These are phyloP conservation scores for Champsocephalus esox DNA, from an alignment of 2,797 vertebrate species.

Conservation along the genomic window DNA sequence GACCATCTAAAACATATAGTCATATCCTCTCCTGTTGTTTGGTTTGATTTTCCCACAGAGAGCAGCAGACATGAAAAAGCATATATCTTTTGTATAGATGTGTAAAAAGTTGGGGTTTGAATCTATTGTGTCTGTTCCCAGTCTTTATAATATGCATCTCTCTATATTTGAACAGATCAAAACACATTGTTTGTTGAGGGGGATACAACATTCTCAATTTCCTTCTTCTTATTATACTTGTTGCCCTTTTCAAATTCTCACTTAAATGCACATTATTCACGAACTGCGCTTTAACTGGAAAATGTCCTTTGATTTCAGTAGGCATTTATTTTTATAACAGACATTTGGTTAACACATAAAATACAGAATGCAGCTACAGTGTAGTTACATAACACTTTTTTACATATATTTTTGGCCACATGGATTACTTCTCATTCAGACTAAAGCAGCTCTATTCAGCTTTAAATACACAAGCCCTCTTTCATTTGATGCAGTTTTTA, in stretches of 20 bases:
- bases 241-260: conserved; percentile 2
- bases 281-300: conserved; percentile 14
- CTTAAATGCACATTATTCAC: conserved; percentile 14
- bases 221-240: conserved; percentile 9
- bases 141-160: conserved; percentile 10
- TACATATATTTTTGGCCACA: conserved; percentile 24
- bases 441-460: conserved; percentile 5
- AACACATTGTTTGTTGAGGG: neutral
- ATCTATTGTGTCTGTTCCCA: neutral
- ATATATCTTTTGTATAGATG: neutral
- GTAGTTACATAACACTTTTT: conserved; percentile 11
- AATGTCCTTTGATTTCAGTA: neutral
- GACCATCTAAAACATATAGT: conserved; percentile 16
- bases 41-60: neutral
- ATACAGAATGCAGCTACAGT: conserved; percentile 1
- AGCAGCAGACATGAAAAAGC: neutral
- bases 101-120: neutral
- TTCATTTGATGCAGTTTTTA: conserved; percentile 41
- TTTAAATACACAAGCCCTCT: conserved; percentile 37
- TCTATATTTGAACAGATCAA: neutral
- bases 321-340: neutral
- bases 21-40: neutral
- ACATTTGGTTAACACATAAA: neutral
- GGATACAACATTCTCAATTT: neutral
- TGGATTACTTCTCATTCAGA: conserved; percentile 29